These are phyloP conservation scores for Todiramphus chloris DNA, from an alignment of 2,113 vertebrate genomes.

Conservation along the genomic window DNA sequence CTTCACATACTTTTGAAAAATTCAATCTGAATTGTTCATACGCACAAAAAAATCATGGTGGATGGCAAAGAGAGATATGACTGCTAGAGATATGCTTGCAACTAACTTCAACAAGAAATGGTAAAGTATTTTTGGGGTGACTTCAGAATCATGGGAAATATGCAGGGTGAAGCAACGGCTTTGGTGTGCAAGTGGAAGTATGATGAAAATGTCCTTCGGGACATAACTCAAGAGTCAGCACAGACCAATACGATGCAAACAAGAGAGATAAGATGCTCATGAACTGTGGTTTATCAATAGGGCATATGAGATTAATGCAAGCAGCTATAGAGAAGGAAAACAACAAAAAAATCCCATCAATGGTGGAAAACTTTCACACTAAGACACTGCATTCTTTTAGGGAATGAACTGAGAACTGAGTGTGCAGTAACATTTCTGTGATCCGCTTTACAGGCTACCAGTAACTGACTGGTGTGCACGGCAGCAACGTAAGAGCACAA, in stretches of 20 bases:
- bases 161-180: not conserved
- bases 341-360: not conserved
- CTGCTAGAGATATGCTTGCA: not conserved
- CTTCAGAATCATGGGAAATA: slow-evolving; percentile 31
- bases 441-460: not conserved
- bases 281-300: not conserved
- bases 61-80: not conserved
- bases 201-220: slow-evolving; percentile 13
- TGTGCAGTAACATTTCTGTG: not conserved
- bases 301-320: not conserved
- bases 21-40: not conserved
- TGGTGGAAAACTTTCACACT: not conserved
- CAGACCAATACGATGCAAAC: not conserved
- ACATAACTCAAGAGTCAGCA: slow-evolving; percentile 7
- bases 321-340: not conserved
- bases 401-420: not conserved
- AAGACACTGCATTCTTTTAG: not conserved
- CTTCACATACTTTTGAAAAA: not conserved
- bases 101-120: not conserved
- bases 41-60: not conserved
- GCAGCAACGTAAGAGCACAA: not conserved
- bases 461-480: not conserved
- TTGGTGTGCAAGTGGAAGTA: slow-evolving; percentile 1
- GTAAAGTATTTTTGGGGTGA: not conserved
- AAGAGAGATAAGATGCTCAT: not conserved